Base-by-base conservation (phyloP, 2,113 vertebrate species). In the Argyrosomus japonicus region DNA sequence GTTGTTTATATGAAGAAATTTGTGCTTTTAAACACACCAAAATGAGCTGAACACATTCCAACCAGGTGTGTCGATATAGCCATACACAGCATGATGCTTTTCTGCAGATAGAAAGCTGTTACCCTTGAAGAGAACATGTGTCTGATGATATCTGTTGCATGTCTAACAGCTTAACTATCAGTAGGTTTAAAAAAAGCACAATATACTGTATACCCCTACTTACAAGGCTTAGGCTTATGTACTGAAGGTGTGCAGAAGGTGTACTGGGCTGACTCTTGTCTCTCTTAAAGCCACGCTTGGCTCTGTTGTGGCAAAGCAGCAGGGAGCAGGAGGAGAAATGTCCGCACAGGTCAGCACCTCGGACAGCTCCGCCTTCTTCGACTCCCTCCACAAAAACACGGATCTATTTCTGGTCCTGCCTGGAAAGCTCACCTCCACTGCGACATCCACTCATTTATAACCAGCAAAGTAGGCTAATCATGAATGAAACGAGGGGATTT, bases 341-440 rank as follows among this genome's bases (percentile, higher is more conserved):
- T 69, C 47, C 60, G 86, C 79, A 76, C 86, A 80, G 90, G 91
- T 95, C 95, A 97, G 96, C 93, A 97, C 96, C 95, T 90, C 87
- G 96, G 96, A 96, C 93, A 97, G 95, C 94, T 94, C 94, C 93
- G 2, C 75, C 83, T 85, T 82, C 51, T 65, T 54, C 68, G 25
- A 23, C 65, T 47, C 23, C 36, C 23, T 56, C 68, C 72, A 68
- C 54, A 77, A 18, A 60, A 5, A 72, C 73, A 51, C 32, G 2
- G 68, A 62, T 83, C 93, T 88, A 47, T 84, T 87, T 86, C 85
- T 79, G 72, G 40, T 81, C 79, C 70, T 61, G 56, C 71, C 57
- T 40, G 36, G 36, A 40, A 74, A 68, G 36, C 64, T 79, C 53
- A 27, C 19, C 67, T 72, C 36, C 77, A 68, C 67, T 63, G 71